Conservation (phyloP, 2,113 vertebrate species). For the Sinocyclocheilus anshuiensis region DNA sequence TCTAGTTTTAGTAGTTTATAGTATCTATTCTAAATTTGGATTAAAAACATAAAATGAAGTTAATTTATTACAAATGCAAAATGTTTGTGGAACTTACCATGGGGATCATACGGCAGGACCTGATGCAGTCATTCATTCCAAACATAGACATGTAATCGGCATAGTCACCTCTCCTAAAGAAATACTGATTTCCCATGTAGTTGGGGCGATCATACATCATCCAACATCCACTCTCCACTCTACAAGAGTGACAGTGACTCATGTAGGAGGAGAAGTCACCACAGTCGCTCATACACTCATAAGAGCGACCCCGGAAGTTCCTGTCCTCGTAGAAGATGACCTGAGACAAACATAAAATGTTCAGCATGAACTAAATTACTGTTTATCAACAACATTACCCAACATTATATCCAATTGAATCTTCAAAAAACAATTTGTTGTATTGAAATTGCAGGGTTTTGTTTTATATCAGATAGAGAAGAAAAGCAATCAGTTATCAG, state of each 20-base stretch:
- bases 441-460: neutral
- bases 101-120: constrained; percentile 65
- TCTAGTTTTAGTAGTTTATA: neutral
- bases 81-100: constrained; percentile 42
- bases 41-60: neutral
- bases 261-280: constrained; percentile 61
- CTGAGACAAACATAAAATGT: constrained; percentile 50
- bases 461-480: neutral
- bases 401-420: too few species aligned
- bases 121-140: constrained; percentile 58
- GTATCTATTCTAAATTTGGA: neutral
- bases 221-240: constrained; percentile 59
- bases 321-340: constrained; percentile 73
- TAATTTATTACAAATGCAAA: neutral
- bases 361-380: neutral
- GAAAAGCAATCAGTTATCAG: neutral
- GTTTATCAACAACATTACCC: neutral
- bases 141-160: constrained; percentile 58
- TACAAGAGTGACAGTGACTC: constrained; percentile 59
- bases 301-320: constrained; percentile 72
- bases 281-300: constrained; percentile 73
- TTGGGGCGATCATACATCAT: constrained; percentile 55
- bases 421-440: neutral
- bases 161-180: constrained; percentile 55
- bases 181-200: constrained; percentile 57